Evolutionary conservation across 2,113 vertebrate genomes (phyloP), one percentile per base, ranked within the genome.

Genomic region (Tauraco erythrolophus): DNA sequence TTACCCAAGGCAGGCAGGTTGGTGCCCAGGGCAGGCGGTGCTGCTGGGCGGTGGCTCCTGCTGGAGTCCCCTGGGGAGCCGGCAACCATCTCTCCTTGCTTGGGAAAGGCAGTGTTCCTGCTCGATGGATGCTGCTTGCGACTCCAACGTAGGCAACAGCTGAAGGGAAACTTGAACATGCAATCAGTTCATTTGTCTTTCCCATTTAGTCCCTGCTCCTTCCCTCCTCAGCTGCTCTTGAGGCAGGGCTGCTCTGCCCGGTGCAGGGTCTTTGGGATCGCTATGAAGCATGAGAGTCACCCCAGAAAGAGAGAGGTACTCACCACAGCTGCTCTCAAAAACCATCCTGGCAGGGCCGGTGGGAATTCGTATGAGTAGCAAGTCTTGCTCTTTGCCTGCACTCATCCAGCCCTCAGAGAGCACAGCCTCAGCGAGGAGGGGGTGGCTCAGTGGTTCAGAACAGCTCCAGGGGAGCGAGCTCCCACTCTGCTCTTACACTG

Each of bases 391-490:
- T 74, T 19, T 11, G 12, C 66, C 48, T 68, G 43, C 2, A 1
- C 41, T 72, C 66, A 31, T 23, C 33, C 87, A 81, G 68, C 39
- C 71, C 16, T 7, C 1, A 3, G 37, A 58, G 70, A 60, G 37
- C 91, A 41, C 2, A 9, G 64, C 64, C 64, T 74, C 0, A 0
- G 28, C 0, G 0, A n/a, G 51, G 9, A 76, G 31, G 33, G 70
- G 48, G 24, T 16, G 51, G 65, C 9, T 71, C 57, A 35, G 57
- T 7, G 19, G 31, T 9, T 16, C 22, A 69, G 82, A 66, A 30
- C 50, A 33, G 30, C 24, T n/a, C 76, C 17, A 10, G 71, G n/a
- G 77, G 53, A 57, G 39, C 70, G 54, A 33, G 46, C 46, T 79
- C 84, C 79, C 28, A 23, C 45, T 45, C 48, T 58, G 39, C 23